Evolutionary conservation across 2,797 vertebrate species (phyloP).

Genomic region (Oryzias sinensis): DNA sequence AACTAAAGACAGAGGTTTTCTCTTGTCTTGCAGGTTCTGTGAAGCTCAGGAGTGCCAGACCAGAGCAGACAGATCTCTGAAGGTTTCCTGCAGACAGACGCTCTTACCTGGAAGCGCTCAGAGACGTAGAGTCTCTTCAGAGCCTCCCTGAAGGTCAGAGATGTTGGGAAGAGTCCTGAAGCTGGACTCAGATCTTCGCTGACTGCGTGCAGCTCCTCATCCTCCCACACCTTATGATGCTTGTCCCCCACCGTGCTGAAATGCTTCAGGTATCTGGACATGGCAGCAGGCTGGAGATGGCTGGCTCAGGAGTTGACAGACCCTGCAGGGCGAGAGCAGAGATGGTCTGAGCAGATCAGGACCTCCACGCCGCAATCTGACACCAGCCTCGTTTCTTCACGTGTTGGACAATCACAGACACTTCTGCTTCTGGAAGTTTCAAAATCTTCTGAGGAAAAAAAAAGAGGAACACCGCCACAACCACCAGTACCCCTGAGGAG

Average conservation of each 20-base stretch:
- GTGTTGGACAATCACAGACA: constrained; percentile 36
- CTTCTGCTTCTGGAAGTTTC: constrained; percentile 50
- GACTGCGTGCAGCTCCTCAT: constrained; percentile 70
- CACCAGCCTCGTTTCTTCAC: constrained; percentile 29
- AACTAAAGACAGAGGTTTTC: too few relatives aligned
- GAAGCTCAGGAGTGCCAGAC: too few relatives aligned
- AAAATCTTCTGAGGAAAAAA: constrained; percentile 25
- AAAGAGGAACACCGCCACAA: background rate
- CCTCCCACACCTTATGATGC: constrained; percentile 69
- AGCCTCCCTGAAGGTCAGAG: constrained; percentile 72
- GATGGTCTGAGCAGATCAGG: background rate
- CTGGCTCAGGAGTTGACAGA: background rate
- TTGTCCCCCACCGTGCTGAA: constrained; percentile 90
- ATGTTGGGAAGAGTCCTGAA: constrained; percentile 15
- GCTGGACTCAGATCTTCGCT: constrained; percentile 55
- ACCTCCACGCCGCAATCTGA: background rate
- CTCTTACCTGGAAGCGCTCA: constrained; percentile 87
- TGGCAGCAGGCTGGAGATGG: constrained; percentile 43
- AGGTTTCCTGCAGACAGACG: too few relatives aligned
- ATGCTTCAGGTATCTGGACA: constrained; percentile 87
- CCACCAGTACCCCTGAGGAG: too few relatives aligned
- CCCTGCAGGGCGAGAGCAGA: background rate
- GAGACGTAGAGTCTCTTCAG: constrained; percentile 84
- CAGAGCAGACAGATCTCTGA: too few relatives aligned
- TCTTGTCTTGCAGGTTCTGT: too few relatives aligned